phyloP scores from a whole-genome alignment of 2,888 invertebrate species.

The Sminthurinus aureus region DNA sequence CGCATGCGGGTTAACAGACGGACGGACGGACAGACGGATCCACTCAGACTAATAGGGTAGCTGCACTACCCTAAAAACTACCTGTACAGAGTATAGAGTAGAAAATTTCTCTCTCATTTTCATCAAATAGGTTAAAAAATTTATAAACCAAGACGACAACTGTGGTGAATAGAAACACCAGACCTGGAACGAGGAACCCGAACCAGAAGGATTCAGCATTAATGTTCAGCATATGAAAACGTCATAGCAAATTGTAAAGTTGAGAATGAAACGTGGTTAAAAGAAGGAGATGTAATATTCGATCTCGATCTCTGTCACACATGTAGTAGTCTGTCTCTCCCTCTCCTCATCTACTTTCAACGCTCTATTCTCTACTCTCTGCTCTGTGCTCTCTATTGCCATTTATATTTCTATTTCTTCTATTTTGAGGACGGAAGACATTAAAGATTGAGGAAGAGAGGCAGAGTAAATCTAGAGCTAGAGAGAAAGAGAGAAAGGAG shows the following conservation, averaged over 20 bases:
- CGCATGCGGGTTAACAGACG: too few species aligned
- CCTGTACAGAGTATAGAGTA: neutral
- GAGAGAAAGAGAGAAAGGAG: conserved; percentile 4
- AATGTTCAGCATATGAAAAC: conserved; percentile 2
- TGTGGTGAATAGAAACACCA: neutral
- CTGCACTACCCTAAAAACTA: too few species aligned
- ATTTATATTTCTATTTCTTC: neutral
- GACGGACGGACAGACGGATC: too few species aligned
- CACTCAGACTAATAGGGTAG: too few species aligned
- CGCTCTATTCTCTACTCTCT: neutral
- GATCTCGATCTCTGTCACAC: neutral
- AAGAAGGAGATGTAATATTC: neutral
- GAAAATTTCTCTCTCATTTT: neutral
- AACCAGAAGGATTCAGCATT: neutral
- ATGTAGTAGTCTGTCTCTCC: conserved; percentile 15
- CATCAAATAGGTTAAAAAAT: neutral
- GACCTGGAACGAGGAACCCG: neutral
- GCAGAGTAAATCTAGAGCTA: too few species aligned
- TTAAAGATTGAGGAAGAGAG: neutral
- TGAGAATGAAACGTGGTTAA: neutral
- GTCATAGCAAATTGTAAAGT: conserved; percentile 10
- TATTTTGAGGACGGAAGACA: neutral
- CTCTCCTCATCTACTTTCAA: conserved; percentile 3
- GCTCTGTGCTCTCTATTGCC: neutral
- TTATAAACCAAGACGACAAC: neutral